These are phyloP conservation scores for Pelecanoides urinatrix DNA, from an alignment of 2,113 vertebrate species.

Conservation along the genomic window DNA sequence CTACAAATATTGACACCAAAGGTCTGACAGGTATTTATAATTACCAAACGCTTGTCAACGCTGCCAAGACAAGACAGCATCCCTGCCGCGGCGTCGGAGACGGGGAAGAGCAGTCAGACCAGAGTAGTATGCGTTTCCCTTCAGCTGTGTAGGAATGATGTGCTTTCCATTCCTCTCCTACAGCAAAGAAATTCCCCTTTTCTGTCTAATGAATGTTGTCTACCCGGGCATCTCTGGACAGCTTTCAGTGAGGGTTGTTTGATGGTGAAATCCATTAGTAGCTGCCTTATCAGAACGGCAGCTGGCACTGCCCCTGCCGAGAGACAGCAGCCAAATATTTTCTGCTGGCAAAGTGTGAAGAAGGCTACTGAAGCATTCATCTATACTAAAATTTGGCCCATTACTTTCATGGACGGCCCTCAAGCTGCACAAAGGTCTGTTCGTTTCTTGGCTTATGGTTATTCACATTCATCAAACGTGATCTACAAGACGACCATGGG, in stretches of 20 bases:
- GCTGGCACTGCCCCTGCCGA: background rate
- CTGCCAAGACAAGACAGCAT: background rate
- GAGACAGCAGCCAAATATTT: conserved; percentile 22
- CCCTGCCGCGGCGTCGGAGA: background rate
- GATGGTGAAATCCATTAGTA: conserved; percentile 35
- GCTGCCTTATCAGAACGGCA: background rate
- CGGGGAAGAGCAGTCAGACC: background rate
- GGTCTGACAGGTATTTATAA: background rate
- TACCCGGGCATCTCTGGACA: background rate
- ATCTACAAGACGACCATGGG: background rate
- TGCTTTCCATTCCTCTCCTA: background rate
- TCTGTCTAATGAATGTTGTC: background rate
- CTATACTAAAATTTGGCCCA: background rate
- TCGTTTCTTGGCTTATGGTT: background rate
- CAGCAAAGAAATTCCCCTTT: background rate
- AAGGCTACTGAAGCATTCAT: conserved; percentile 2
- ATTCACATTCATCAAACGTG: background rate
- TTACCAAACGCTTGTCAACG: background rate
- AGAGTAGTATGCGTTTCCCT: background rate
- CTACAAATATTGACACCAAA: background rate
- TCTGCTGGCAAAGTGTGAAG: background rate
- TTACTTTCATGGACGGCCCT: background rate
- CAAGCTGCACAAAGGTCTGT: conserved; percentile 19
- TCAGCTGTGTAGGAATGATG: background rate
- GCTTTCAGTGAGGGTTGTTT: conserved; percentile 2